Base-by-base conservation (phyloP, 2,113 vertebrate genomes). In the Tyto alba region DNA sequence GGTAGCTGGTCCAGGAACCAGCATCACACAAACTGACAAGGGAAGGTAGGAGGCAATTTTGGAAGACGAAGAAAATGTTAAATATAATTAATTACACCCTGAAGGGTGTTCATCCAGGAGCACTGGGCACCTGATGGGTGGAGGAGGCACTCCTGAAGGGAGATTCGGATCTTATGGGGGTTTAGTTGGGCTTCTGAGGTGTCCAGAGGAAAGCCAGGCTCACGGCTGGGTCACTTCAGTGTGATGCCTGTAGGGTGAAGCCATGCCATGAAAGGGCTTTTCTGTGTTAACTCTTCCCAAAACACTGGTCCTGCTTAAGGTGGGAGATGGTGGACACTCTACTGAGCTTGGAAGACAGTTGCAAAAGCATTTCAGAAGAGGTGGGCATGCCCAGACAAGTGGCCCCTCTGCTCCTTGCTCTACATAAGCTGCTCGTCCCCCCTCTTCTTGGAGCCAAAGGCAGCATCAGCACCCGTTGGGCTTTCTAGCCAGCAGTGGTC, bases 11-110 rank as follows among this genome's bases (percentile, higher is more conserved):
- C 22, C 2, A 3, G 34, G 78, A 90, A 76, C 11, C 30, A 80
- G 40, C 43, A 56, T 64, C 26, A 8, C 10, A 23, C 2, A 2
- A 45, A 82, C 38, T 50, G 26, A 23, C 0, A 1, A 55, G 18
- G 32, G 43, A 85, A 93, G 29, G 50, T 30, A 30, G 36, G 16
- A 74, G 59, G 32, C 10, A 59, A 25, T 64, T 76, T 20, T 52
- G 53, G 36, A 41, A 66, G 30, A 10, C 0, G 2, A 55, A 79
- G 6, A 71, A 85, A 71, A 55, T 0, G 0, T 41, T 67, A 32
- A 56, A 47, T 43, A 4, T 27, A 10, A 72, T 63, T 73, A 67
- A 78, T 27, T 74, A 50, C 32, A 56, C 4, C 5, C 29, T 71
- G 55, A 71, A 71, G 16, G 3, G 9, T 22, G 26, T 78, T 77